Conservation (phyloP, 2,888 invertebrate genomes). For the Drosophila lacicola region DNA sequence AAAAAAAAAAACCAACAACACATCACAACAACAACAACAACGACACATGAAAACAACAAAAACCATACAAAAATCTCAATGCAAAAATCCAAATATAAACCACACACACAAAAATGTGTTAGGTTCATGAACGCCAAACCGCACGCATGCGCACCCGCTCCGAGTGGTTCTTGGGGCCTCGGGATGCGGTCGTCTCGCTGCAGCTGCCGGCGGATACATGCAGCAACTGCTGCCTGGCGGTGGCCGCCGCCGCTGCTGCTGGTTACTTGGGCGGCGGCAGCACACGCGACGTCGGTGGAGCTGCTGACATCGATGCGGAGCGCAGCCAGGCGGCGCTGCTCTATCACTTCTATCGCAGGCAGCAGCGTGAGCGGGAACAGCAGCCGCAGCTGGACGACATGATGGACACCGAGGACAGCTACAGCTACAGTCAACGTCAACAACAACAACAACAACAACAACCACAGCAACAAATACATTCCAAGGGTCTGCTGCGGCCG, state of each 20-base stretch:
- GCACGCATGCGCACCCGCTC: constrained; percentile 98
- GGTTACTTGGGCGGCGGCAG: constrained; percentile 81
- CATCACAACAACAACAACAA: constrained; percentile 48
- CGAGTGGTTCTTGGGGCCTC: constrained; percentile 94
- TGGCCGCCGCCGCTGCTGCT: constrained; percentile 62
- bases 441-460: constrained; percentile 55
- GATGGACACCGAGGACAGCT: constrained; percentile 82
- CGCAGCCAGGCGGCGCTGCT: constrained; percentile 65
- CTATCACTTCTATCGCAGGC: constrained; percentile 77
- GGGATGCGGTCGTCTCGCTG: constrained; percentile 80
- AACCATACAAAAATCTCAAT: constrained; percentile 35
- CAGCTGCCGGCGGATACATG: constrained; percentile 81
- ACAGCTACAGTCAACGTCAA: constrained; percentile 56
- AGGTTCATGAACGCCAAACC: constrained; percentile 98
- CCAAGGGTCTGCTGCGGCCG: constrained; percentile 68
- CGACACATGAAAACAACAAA: constrained; percentile 39
- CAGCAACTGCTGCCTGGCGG: constrained; percentile 82
- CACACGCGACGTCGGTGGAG: constrained; percentile 56
- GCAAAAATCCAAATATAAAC: constrained; percentile 35
- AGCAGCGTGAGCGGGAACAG: constrained; percentile 63
- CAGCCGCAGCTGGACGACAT: constrained; percentile 51
- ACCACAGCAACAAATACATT: constrained; percentile 70
- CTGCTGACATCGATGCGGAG: constrained; percentile 44
- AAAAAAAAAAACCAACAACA: constrained; percentile 43
- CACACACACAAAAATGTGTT: constrained; percentile 46